Conservation (phyloP, 2,888 invertebrate genomes). For the Allolobophora icterica region DNA sequence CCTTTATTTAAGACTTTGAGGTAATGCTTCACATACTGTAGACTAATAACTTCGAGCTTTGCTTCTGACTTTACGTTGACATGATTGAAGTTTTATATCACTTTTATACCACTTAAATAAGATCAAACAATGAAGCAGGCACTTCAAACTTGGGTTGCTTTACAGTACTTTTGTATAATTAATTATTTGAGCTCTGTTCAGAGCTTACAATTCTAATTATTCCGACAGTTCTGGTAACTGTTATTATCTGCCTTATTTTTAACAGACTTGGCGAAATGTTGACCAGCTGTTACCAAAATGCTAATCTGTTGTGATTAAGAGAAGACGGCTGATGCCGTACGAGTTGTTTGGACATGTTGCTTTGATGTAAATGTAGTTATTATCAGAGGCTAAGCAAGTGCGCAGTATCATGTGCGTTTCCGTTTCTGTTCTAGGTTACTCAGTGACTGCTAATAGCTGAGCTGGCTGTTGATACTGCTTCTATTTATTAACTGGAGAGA, state of each 20-base stretch:
- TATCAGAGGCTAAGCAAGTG: too few relatives aligned
- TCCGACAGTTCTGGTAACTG: background rate
- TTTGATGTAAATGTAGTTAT: too few relatives aligned
- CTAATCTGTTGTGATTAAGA: background rate
- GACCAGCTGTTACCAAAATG: background rate
- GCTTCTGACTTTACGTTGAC: background rate
- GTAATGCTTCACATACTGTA: background rate
- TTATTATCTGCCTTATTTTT: conserved; percentile 13
- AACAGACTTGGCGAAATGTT: background rate
- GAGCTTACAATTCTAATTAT: background rate
- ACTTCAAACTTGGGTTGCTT: background rate
- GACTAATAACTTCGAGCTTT: background rate
- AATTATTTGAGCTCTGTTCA: background rate
- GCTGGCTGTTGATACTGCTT: background rate
- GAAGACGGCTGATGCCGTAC: too few relatives aligned
- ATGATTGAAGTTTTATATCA: background rate
- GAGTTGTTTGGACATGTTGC: background rate
- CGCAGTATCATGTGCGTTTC: background rate
- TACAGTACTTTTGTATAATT: background rate
- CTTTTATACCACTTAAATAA: background rate
- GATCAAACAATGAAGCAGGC: background rate
- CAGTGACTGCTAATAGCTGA: background rate
- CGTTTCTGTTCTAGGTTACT: background rate
- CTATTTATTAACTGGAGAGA: conserved; percentile 3
- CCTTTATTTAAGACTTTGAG: background rate